A percentile compares a stretch with the other conserved stretches of the same genome.
Conservation (phyloP, 2,113 vertebrate genomes). For the Setophaga petechia region DNA sequence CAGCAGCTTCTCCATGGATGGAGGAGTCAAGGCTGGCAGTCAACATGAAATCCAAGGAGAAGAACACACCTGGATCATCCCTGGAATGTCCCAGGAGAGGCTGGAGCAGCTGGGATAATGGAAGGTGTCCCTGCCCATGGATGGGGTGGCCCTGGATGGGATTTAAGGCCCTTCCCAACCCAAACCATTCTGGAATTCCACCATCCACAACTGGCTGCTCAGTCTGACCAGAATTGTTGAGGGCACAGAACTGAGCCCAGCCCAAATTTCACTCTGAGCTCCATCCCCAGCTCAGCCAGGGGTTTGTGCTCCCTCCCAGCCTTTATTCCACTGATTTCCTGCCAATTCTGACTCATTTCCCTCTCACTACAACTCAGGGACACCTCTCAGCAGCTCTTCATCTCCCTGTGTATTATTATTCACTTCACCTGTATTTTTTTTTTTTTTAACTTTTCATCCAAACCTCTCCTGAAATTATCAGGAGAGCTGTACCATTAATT, state of each 20-base stretch:
- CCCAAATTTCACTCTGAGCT: background rate
- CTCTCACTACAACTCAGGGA: background rate
- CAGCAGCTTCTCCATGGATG: background rate
- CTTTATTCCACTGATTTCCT: background rate
- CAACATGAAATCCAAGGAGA: background rate
- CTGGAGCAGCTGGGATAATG: background rate
- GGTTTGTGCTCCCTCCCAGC: background rate
- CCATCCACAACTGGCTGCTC: accelerated
- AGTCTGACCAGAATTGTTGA: accelerated
- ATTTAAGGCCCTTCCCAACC: background rate
- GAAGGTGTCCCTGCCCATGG: background rate
- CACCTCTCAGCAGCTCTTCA: background rate
- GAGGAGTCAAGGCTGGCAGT: background rate
- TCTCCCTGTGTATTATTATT: background rate
- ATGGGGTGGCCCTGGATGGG: too few species aligned
- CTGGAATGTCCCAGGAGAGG: background rate
- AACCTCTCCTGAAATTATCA: constrained; percentile 49
- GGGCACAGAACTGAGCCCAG: background rate
- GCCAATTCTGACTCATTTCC: background rate
- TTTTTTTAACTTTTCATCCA: constrained; percentile 44
- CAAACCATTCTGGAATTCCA: background rate
- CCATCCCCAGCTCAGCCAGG: background rate
- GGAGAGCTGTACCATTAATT: constrained; percentile 60
- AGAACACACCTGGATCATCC: background rate
- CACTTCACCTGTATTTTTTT: constrained; percentile 24